Conservation (phyloP, 2,888 invertebrate species). For the Marronus borbonicus region DNA sequence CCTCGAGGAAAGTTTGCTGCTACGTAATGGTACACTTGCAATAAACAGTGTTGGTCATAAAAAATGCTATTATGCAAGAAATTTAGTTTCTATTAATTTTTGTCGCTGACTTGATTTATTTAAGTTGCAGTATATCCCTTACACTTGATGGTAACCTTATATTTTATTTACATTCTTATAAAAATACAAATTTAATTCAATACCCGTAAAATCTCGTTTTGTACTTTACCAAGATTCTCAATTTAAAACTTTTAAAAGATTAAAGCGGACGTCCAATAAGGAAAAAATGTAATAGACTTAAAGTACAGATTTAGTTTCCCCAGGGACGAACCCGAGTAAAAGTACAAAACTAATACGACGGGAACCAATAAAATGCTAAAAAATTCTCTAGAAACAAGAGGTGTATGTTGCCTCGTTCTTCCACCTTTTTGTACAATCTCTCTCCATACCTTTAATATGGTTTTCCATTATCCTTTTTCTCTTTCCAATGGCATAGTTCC, state of each 20-base stretch:
- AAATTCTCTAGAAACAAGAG: slow-evolving; percentile 20
- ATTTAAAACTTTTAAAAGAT: slow-evolving; percentile 1
- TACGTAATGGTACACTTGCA: no score
- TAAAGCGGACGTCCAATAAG: background rate
- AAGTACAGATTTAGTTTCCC: background rate
- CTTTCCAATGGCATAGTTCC: slow-evolving; percentile 38
- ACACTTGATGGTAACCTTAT: no score
- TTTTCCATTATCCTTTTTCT: slow-evolving; percentile 42
- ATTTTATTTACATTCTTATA: no score
- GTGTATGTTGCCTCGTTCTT: slow-evolving; percentile 2
- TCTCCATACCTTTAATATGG: slow-evolving; percentile 36
- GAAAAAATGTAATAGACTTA: background rate
- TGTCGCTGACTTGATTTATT: no score
- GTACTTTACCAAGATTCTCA: no score
- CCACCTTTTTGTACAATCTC: slow-evolving; percentile 32
- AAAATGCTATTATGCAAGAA: no score
- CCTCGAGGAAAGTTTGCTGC: no score
- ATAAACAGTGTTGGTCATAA: no score
- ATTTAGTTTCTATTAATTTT: no score
- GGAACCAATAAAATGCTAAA: slow-evolving; percentile 8
- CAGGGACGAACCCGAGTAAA: background rate
- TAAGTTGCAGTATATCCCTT: no score
- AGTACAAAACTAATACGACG: slow-evolving; percentile 36
- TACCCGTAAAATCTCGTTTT: no score
- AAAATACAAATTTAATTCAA: no score